Base-by-base conservation (phyloP, 2,797 vertebrate species). In the Sebastes matsubarae region DNA sequence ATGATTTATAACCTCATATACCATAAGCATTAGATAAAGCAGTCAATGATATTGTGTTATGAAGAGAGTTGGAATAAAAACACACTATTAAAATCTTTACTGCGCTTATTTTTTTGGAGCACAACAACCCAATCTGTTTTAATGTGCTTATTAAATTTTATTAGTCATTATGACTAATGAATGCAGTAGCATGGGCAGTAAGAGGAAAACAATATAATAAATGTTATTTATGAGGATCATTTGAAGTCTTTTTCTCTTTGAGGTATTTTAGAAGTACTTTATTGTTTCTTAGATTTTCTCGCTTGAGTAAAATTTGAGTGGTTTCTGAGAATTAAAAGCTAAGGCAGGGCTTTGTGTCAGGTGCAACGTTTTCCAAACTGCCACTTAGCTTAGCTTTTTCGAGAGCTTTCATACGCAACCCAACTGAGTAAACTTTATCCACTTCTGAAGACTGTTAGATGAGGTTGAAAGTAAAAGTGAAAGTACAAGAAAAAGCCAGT, bases 91-190 rank as follows among this genome's bases (percentile, higher is more conserved):
- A 20, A 55, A 29, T 58, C 25, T 42, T 36, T 30, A 34, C 12
- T 60, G 20, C 38, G 8, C 14, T 7, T 73, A 57, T 30, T 6
- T 30, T 70, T 68, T 58, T 68, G 75, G 71, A 42, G 20, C 18
- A 69, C 27, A 69, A n/a, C 30, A 59, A 32, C 25, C 38, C 75
- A 77, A 57, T 68, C 6, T 72, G 25, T 50, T 72, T 14, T 32
- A 46, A 27, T 82, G 76, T 69, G 16, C 74, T 72, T 52, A 72
- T 73, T 38, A 25, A 6, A 63, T 72, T 46, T 36, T 64, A 72
- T 63, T 34, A 46, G 32, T 50, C 32, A 29, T 63, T 61, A 70
- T 34, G 36, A 29, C 29, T 63, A 30, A 63, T 72, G 57, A 63
- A 61, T 27, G 60, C 6, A 63, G 72, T 67, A 34, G 66, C 66